Evolutionary conservation across 2,888 invertebrate genomes (phyloP).

Genomic region (Allophyes oxyacanthae): DNA sequence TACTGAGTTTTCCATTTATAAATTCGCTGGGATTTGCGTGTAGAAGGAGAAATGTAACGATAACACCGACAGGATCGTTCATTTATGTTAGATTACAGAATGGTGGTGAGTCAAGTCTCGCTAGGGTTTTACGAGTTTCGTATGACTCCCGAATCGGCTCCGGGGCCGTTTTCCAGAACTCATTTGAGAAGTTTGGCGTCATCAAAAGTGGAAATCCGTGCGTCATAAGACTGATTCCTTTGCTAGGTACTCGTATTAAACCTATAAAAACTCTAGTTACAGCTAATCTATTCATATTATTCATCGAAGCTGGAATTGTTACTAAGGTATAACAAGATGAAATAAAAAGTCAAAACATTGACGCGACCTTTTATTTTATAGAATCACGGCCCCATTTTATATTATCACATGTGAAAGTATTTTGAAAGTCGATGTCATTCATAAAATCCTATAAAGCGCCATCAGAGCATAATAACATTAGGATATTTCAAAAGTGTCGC

Average conservation of each 20-base stretch:
- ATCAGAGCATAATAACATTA: slow-evolving; percentile 68
- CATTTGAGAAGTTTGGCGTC: slow-evolving; percentile 81
- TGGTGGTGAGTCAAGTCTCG: slow-evolving; percentile 70
- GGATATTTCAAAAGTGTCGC: slow-evolving; percentile 73
- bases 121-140: slow-evolving; percentile 83
- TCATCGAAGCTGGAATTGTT: slow-evolving; percentile 22
- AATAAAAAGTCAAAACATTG: slow-evolving; percentile 38
- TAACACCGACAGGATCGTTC: slow-evolving; percentile 79
- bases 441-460: slow-evolving; percentile 64
- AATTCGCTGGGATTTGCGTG: slow-evolving; percentile 78
- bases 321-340: slow-evolving; percentile 31
- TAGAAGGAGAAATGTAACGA: slow-evolving; percentile 80
- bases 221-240: slow-evolving; percentile 61
- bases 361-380: slow-evolving; percentile 52
- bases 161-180: slow-evolving; percentile 77
- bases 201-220: slow-evolving; percentile 75
- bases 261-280: slow-evolving; percentile 42
- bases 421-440: slow-evolving; percentile 51
- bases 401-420: slow-evolving; percentile 50
- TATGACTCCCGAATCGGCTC: slow-evolving; percentile 79
- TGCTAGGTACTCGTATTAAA: slow-evolving; percentile 43
- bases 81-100: slow-evolving; percentile 76
- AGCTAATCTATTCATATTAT: slow-evolving; percentile 35
- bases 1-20: slow-evolving; percentile 74
- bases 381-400: slow-evolving; percentile 33